phyloP scores from a whole-genome alignment of 2,888 invertebrate species.

The Xestia ashworthii region DNA sequence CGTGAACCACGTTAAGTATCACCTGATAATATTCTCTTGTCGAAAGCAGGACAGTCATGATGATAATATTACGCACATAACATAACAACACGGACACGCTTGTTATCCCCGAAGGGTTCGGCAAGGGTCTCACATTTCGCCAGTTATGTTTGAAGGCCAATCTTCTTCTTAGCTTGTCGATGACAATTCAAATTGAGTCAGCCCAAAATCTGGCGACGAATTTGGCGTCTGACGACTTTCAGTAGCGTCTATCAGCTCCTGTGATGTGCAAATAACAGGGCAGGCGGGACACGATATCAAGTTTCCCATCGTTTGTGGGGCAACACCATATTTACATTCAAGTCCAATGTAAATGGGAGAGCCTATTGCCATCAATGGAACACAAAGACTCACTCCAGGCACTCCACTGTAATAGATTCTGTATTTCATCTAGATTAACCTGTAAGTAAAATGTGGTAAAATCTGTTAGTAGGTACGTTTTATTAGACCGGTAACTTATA shows the following conservation, averaged over 20 bases:
- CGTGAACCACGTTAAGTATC: slow-evolving; percentile 13
- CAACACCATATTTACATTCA: too few species aligned
- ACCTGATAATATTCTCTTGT: slow-evolving; percentile 9
- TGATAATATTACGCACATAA: not conserved
- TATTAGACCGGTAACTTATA: not conserved
- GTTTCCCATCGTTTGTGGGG: too few species aligned
- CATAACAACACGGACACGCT: not conserved
- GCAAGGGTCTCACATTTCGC: not conserved
- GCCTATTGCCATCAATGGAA: not conserved
- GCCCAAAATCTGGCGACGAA: too few species aligned
- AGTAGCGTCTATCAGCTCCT: too few species aligned
- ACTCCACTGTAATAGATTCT: not conserved
- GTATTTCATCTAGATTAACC: not conserved
- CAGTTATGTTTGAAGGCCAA: not conserved
- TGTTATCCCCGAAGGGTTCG: not conserved
- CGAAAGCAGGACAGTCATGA: not conserved
- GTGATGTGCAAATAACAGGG: too few species aligned
- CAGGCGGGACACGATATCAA: too few species aligned
- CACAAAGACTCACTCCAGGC: not conserved
- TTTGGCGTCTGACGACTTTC: too few species aligned
- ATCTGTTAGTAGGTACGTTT: not conserved
- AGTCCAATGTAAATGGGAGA: not conserved
- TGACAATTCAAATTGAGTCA: too few species aligned
- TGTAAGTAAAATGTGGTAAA: not conserved
- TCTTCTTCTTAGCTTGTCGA: too few species aligned